Base-by-base conservation (phyloP, 2,797 vertebrate species). In the Phylloscopus collybita region DNA sequence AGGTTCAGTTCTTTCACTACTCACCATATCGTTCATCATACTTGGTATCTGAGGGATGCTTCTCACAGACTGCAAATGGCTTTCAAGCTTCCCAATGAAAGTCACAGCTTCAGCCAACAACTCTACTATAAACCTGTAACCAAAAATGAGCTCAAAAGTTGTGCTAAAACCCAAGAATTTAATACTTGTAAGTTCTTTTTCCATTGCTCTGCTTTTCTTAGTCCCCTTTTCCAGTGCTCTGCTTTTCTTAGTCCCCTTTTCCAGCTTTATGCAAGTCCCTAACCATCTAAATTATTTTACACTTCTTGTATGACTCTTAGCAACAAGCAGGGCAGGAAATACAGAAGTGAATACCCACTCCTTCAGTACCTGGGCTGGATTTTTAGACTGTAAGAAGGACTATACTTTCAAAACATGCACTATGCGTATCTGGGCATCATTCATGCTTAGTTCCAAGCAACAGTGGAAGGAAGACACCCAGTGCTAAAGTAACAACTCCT, bases 1-100 rank as follows among this genome's bases (percentile, higher is more conserved):
- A 36, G 12, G 29, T 22, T 83, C 60, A 20, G 42, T 29, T 74
- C 30, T 87, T 73, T 92, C 53, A 88, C 69, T 82, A 98, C 97
- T 97, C 71, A 98, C 98, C 97, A 98, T 96, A 71, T 97, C 90
- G 84, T 84, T 97, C 60, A 97, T 50, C 32, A 88, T 67, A 34
- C 59, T 42, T 1, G 97, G 93, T 94, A 98, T 83, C 73, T 95
- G 87, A 92, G 98, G 97, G 51, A 96, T 90, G 64, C 45, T 97
- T 94, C 91, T 97, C 67, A 98, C 7, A n/a, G 94, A 74, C 88
- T 97, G 95, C 89, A 98, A 92, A 96, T 98, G 94, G 44, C 65
- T 83, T 97, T 98, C 98, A 70, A 98, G 80, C 69, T 95, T 97
- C 88, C 97, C 98, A 92, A 98, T 98, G 80, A 98, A 98, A 95